Conservation (phyloP, 2,113 vertebrate genomes). For the Uria lomvia region DNA sequence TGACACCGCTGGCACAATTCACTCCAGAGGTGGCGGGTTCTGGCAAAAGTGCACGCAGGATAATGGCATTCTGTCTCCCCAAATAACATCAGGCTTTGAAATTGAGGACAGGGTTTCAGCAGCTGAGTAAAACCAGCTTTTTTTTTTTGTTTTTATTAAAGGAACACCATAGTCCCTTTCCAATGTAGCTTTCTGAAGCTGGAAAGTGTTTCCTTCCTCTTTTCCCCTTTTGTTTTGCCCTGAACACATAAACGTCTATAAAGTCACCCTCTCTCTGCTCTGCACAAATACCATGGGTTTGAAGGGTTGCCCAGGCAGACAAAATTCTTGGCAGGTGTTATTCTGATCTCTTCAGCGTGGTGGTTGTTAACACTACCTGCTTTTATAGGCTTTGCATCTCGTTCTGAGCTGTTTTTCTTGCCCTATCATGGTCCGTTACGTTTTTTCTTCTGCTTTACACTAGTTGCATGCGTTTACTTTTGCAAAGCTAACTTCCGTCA, state of each 20-base stretch:
- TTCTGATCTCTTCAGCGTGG: not conserved
- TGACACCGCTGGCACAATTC: not conserved
- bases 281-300: not conserved
- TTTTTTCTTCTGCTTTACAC: not conserved
- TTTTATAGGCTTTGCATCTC: not conserved
- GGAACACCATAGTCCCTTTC: not conserved
- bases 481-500: not conserved
- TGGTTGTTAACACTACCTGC: not conserved
- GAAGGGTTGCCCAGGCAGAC: not conserved
- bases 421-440: not conserved
- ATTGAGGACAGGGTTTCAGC: not conserved
- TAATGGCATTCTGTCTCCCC: not conserved
- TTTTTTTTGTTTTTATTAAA: not conserved
- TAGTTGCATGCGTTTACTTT: not conserved
- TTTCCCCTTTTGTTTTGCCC: not conserved
- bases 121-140: not conserved
- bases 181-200: not conserved
- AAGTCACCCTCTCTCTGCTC: not conserved
- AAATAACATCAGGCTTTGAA: not conserved
- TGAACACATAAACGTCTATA: not conserved
- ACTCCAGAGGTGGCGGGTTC: not conserved
- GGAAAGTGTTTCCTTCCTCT: not conserved
- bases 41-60: not conserved
- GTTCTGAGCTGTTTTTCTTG: not conserved
- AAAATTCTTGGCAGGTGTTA: not conserved